Percentiles rank a stretch among this genome's conserved stretches.
phyloP scores from a whole-genome alignment of 1,140 invertebrate genomes.

The Eumaeus atala region DNA sequence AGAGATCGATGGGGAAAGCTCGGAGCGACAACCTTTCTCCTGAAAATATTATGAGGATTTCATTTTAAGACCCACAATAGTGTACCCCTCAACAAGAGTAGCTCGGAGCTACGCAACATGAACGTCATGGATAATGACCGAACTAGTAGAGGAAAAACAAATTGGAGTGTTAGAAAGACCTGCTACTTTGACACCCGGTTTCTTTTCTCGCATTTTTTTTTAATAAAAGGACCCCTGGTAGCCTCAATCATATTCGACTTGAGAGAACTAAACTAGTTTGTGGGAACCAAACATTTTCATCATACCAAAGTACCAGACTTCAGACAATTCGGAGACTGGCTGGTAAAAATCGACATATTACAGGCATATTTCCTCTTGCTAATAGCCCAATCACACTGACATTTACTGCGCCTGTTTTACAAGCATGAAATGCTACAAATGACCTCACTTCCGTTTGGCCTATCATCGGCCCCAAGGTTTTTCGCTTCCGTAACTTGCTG shows the following conservation, averaged over 20 bases:
- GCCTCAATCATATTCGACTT: conserved; percentile 16
- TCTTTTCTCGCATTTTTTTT: conserved; percentile 14
- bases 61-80: conserved; percentile 3
- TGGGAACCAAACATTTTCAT: conserved; percentile 15
- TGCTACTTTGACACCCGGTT: conserved; percentile 5
- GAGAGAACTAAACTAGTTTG: conserved; percentile 14
- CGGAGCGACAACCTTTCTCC: conserved; percentile 5
- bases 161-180: not conserved
- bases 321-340: conserved; percentile 20
- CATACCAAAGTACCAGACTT: conserved; percentile 14
- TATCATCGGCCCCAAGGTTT: conserved; percentile 14
- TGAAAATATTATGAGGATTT: conserved; percentile 1
- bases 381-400: conserved; percentile 11
- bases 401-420: conserved; percentile 18
- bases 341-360: conserved; percentile 23
- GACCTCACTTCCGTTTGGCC: conserved; percentile 17
- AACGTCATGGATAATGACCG: not conserved
- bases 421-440: conserved; percentile 10
- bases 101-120: not conserved
- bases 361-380: conserved; percentile 19
- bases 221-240: conserved; percentile 17
- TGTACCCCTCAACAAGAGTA: not conserved
- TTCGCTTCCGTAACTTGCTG: conserved; percentile 24
- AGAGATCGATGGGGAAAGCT: conserved; percentile 3
- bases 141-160: conserved; percentile 1